Conservation (phyloP, 2,888 invertebrate genomes). For the Panzeria rudis region DNA sequence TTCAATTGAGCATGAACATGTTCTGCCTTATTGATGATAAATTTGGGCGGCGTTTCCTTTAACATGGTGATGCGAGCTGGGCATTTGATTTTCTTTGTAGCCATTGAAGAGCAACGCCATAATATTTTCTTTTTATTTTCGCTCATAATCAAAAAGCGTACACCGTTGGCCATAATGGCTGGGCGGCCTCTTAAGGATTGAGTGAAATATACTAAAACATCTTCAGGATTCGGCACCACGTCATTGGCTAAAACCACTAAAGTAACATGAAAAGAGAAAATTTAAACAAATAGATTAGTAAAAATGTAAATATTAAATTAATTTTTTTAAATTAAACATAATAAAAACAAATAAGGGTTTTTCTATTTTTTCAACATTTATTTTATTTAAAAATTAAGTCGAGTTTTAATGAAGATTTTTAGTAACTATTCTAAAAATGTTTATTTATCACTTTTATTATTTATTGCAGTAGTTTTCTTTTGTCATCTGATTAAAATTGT, state of each 20-base stretch:
- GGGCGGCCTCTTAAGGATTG: conserved; percentile 83
- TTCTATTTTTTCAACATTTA: conserved; percentile 17
- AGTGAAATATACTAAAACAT: conserved; percentile 82
- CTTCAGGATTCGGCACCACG: conserved; percentile 81
- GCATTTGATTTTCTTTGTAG: conserved; percentile 83
- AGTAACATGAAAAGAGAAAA: conserved; percentile 58
- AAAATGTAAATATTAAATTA: conserved; percentile 11
- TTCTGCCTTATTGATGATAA: conserved; percentile 82
- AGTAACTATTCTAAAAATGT: neutral
- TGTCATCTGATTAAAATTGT: neutral
- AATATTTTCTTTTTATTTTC: conserved; percentile 83
- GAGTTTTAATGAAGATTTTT: neutral
- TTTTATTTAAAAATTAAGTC: conserved; percentile 26
- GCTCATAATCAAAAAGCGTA: conserved; percentile 84
- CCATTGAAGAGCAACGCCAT: conserved; percentile 84
- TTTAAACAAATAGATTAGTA: conserved; percentile 58
- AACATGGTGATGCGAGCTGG: conserved; percentile 83
- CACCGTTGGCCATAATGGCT: conserved; percentile 83
- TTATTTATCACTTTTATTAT: conserved; percentile 32
- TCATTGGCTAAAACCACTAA: conserved; percentile 82
- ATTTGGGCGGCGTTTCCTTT: conserved; percentile 83
- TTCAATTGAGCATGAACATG: conserved; percentile 83
- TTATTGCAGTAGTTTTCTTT: neutral
- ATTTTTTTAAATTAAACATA: conserved; percentile 25
- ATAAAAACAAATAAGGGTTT: conserved; percentile 1